Evolutionary conservation across 2,888 invertebrate genomes (phyloP).

Genomic region (Selenia dentaria): DNA sequence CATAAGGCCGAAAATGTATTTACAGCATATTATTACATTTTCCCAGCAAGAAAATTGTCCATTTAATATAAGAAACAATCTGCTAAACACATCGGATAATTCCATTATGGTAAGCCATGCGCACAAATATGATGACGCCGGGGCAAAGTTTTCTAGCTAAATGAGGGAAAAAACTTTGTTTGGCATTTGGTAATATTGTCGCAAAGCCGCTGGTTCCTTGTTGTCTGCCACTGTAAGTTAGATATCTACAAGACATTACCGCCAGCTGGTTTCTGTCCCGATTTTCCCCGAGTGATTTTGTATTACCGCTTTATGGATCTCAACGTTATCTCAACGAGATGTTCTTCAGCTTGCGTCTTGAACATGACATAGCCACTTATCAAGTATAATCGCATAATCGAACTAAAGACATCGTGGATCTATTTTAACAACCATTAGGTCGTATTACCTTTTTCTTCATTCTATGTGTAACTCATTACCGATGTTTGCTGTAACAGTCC

Average conservation of each 20-base stretch:
- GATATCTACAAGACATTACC: constrained; percentile 44
- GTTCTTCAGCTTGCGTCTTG: constrained; percentile 3
- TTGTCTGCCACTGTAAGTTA: constrained; percentile 30
- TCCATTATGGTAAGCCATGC: constrained; percentile 21
- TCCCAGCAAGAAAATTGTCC: neutral
- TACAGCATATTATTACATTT: neutral
- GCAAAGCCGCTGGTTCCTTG: constrained; percentile 26
- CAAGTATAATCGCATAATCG: too few species aligned
- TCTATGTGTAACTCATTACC: too few species aligned
- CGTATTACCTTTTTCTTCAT: too few species aligned
- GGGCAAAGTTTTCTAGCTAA: constrained; percentile 24
- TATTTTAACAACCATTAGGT: too few species aligned
- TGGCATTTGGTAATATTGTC: constrained; percentile 32
- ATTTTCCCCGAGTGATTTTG: constrained; percentile 31
- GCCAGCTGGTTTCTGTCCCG: constrained; percentile 42
- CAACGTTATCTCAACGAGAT: constrained; percentile 15
- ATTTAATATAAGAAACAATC: constrained; percentile 16
- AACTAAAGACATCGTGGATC: too few species aligned
- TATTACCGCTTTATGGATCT: constrained; percentile 23
- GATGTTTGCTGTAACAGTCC: too few species aligned
- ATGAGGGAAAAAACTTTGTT: constrained; percentile 38
- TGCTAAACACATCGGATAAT: constrained; percentile 16
- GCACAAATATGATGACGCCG: constrained; percentile 22
- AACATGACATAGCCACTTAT: too few species aligned
- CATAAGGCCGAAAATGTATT: too few species aligned